phyloP scores from a whole-genome alignment of 1,140 invertebrate genomes.

The Saccostrea glomerata region DNA sequence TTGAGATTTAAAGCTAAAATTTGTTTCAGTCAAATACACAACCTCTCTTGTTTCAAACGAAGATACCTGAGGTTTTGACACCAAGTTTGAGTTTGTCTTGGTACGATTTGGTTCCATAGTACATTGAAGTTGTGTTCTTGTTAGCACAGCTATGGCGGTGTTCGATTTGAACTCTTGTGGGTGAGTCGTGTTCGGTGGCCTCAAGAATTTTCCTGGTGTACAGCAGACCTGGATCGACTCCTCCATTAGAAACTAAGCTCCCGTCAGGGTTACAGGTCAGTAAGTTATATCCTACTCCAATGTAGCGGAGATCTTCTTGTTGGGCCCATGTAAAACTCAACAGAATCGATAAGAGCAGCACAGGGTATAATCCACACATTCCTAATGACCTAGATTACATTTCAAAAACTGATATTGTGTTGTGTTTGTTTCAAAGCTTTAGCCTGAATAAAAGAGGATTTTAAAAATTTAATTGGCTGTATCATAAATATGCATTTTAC shows the following conservation, averaged over 20 bases:
- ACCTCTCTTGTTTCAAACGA: no score
- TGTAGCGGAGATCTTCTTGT: slow-evolving; percentile 1
- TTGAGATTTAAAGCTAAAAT: no score
- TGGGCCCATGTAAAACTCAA: not conserved
- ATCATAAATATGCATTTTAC: no score
- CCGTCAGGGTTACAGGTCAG: not conserved
- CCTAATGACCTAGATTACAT: no score
- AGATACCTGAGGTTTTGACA: not conserved
- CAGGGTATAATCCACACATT: no score
- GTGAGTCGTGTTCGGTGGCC: not conserved
- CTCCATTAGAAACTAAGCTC: not conserved
- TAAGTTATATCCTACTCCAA: not conserved
- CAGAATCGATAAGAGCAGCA: not conserved
- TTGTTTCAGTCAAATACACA: no score
- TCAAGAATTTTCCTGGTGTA: not conserved
- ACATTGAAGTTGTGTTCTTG: not conserved
- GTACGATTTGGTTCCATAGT: not conserved
- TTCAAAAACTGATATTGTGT: no score
- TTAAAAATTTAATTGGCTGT: no score
- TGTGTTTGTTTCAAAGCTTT: no score
- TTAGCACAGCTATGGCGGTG: slow-evolving; percentile 6
- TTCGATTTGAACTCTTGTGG: not conserved
- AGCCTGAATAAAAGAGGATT: no score
- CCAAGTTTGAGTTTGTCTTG: not conserved
- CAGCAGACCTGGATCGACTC: not conserved